Evolutionary conservation across 2,113 vertebrate species (phyloP).

Genomic region (Xiphophorus hellerii): DNA sequence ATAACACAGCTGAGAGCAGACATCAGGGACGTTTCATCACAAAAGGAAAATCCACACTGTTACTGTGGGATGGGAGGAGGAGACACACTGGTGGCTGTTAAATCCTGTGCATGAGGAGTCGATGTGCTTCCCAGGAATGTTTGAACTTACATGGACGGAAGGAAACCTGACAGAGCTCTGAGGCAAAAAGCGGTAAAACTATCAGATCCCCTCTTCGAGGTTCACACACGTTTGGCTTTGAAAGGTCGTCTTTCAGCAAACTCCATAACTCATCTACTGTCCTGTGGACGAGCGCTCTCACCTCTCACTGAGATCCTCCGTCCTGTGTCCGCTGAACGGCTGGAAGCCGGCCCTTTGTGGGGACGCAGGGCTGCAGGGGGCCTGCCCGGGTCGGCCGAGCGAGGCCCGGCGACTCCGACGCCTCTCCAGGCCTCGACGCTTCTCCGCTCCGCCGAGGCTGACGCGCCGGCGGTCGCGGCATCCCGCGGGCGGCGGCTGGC

Average conservation of each 20-base stretch:
- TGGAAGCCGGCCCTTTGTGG: slow-evolving; percentile 67
- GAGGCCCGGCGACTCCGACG: slow-evolving; percentile 92
- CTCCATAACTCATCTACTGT: too few species aligned
- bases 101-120: slow-evolving; percentile 30
- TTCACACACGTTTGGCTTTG: background rate
- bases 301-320: slow-evolving; percentile 84
- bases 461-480: slow-evolving; percentile 83
- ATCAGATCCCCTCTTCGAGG: slow-evolving; percentile 25
- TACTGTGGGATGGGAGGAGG: background rate
- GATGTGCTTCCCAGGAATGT: slow-evolving; percentile 15
- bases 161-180: slow-evolving; percentile 68
- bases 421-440: slow-evolving; percentile 83
- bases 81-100: slow-evolving; percentile 38
- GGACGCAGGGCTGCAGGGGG: slow-evolving; percentile 77
- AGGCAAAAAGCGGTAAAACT: slow-evolving; percentile 52
- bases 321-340: slow-evolving; percentile 70
- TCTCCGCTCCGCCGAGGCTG: slow-evolving; percentile 77
- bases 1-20: background rate
- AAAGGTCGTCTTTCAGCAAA: background rate
- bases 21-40: slow-evolving; percentile 9
- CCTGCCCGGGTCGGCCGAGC: slow-evolving; percentile 78
- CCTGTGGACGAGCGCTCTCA: slow-evolving; percentile 63
- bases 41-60: slow-evolving; percentile 17
- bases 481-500: slow-evolving; percentile 78
- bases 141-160: slow-evolving; percentile 78